Evolutionary conservation across 2,888 invertebrate species (phyloP), one percentile per base, ranked within the genome.

Genomic region (Hirudinaria manillensis): DNA sequence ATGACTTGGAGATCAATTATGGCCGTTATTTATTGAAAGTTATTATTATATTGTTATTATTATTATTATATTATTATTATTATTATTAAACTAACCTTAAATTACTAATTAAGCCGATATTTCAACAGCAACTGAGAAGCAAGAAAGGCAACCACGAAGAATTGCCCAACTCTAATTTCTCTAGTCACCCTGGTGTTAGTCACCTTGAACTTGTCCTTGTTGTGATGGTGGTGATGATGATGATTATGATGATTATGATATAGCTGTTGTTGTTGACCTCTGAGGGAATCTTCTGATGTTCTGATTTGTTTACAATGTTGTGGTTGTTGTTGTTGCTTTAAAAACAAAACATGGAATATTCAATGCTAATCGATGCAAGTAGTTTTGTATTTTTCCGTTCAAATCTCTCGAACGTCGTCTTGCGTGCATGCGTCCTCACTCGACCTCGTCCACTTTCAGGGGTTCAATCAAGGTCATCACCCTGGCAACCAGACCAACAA

Each of bases 221-320:
- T 32, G 68, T 75, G 75, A 75, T 13, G 70, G 32, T 29, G 75
- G 53, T 70, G 68, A 32, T 51, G 70, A 70, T 75, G 70, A 70
- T 75, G 75, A 32, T 55, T 24, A 75, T 75, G 70, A 70, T 70
- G 55, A 70, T 51, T 21, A 34, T 6, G 55, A 55, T 21, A 27
- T 16, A 24, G 55, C 24, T 10, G 56, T 2, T 27, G 56, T 32
- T 80, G 89, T 90, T 82, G 90, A 93, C 76, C n/a, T n/a, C n/a
- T n/a, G n/a, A 90, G 91, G 85, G 93, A 93, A 92, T 86, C 86
- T 70, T 88, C 4, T 27, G 61, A 61, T 61, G 53, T n/a, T 36
- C 36, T 71, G 53, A 51, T 51, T 19, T n/a, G 34, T 61, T 55
- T 13, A 65, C 24, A 24, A 65, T 65, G 29, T 16, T 65, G 66